Evolutionary conservation across 2,797 vertebrate species (phyloP).

Genomic region (Cuculus canorus): DNA sequence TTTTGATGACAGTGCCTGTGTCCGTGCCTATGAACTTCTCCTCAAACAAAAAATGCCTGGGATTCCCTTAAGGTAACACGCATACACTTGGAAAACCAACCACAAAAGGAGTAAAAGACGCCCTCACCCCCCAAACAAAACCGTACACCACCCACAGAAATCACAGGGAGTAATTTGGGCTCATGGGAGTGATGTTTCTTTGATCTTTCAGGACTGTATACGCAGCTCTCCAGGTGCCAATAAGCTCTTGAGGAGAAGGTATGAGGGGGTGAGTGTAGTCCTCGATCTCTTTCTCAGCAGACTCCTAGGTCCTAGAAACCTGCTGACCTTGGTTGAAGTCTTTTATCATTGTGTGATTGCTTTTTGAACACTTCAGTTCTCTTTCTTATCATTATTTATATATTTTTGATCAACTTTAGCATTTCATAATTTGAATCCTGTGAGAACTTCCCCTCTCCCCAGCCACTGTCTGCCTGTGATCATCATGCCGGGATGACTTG

Average conservation of each 20-base stretch:
- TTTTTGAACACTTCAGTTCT: background rate
- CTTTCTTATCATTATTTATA: background rate
- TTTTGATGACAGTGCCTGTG: rapidly evolving
- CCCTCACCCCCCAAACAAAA: no score
- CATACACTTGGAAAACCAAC: background rate
- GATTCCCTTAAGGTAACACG: background rate
- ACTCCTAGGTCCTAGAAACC: background rate
- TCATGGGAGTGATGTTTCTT: background rate
- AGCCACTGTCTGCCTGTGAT: background rate
- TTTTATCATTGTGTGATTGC: background rate
- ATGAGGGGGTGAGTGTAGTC: no score
- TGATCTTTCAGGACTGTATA: background rate
- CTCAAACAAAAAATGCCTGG: background rate
- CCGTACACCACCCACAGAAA: rapidly evolving
- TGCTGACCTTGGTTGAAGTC: background rate
- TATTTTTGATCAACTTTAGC: background rate
- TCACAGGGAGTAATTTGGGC: background rate
- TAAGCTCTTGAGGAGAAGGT: background rate
- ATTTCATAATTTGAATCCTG: background rate
- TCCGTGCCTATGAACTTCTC: background rate
- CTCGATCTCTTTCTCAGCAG: background rate
- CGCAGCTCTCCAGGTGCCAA: rapidly evolving
- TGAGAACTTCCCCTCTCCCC: rapidly evolving
- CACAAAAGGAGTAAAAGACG: background rate
- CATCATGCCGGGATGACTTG: background rate